phyloP scores from a whole-genome alignment of 1,140 invertebrate species.

The silkworm (Bombyx mori) region DNA sequence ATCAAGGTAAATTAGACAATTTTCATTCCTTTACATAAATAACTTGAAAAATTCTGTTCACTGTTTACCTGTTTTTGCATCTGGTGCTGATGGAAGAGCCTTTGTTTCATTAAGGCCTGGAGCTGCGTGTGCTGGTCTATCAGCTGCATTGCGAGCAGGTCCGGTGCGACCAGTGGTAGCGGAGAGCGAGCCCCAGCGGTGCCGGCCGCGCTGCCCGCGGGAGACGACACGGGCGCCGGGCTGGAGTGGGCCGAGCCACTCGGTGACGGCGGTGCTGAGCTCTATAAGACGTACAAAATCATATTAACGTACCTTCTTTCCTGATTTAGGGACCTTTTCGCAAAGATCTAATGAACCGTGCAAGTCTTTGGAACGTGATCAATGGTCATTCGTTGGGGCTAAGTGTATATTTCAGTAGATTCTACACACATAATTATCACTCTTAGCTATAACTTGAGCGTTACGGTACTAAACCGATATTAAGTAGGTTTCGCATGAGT shows the following conservation, averaged over 20 bases:
- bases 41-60: background rate
- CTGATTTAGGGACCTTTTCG: no score
- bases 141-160: slow-evolving; percentile 62
- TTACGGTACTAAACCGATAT: no score
- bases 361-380: no score
- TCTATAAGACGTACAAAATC: slow-evolving; percentile 16
- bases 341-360: no score
- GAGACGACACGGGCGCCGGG: slow-evolving; percentile 49
- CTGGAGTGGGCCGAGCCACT: slow-evolving; percentile 44
- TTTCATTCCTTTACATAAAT: slow-evolving; percentile 1
- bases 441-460: background rate
- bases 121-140: slow-evolving; percentile 64
- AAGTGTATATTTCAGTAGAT: background rate
- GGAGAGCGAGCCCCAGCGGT: slow-evolving; percentile 34
- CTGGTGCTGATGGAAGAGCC: slow-evolving; percentile 65
- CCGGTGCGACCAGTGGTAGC: slow-evolving; percentile 50
- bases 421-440: background rate
- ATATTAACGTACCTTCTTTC: no score
- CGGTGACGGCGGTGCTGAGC: slow-evolving; percentile 53
- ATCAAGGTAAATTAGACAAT: background rate
- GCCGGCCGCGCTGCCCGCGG: slow-evolving; percentile 34
- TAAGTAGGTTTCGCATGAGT: no score
- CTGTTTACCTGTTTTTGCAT: slow-evolving; percentile 64
- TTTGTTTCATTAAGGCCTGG: slow-evolving; percentile 67
- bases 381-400: background rate